Evolutionary conservation across 2,113 vertebrate species (phyloP), one percentile per base, ranked within the genome.

Genomic region (Peucedramus taeniatus): DNA sequence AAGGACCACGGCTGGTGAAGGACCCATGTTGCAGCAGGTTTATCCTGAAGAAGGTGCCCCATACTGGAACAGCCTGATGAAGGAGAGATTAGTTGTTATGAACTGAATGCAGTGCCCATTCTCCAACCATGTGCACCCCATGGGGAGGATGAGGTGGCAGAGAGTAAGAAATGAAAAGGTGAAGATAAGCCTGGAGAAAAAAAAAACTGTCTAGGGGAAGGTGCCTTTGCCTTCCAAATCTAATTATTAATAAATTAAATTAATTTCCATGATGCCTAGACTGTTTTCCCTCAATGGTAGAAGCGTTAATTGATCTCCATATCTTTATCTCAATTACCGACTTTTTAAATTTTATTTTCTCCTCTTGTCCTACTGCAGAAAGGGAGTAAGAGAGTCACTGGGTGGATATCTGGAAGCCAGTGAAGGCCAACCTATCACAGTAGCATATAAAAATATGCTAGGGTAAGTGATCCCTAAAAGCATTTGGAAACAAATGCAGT

Each of bases 81-180:
- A 69, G 35, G 19, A 51, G 22, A 87, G 15, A 33, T 13, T 0
- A 76, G 50, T 28, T 28, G 13, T 10, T 59, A 28, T 26, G 13
- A 83, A 60, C 11, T 27, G 14, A 50, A n/a, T 31, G n/a, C 14
- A 75, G 6, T 44, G 22, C 7, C 18, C 3, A 13, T 61, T 93
- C 16, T 15, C 11, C 9, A 42, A 39, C 24, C 10, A 71, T 8
- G 12, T 76, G 14, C 1, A 8, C 4, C 18, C 8, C 16, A 13
- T 0, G 0, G 5, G 17, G 37, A 66, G 4, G 10, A 19, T 3
- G 17, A 69, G 9, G 9, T 17, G 11, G n/a, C 10, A 68, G 12
- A 76, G 6, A 49, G 15, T 51, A 65, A 31, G 39, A 70, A 90
- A 80, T 13, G 4, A 56, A 83, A 28, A 19, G 1, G 2, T 39